phyloP scores from a whole-genome alignment of 2,888 invertebrate genomes.

The Meandrusa payeni region DNA sequence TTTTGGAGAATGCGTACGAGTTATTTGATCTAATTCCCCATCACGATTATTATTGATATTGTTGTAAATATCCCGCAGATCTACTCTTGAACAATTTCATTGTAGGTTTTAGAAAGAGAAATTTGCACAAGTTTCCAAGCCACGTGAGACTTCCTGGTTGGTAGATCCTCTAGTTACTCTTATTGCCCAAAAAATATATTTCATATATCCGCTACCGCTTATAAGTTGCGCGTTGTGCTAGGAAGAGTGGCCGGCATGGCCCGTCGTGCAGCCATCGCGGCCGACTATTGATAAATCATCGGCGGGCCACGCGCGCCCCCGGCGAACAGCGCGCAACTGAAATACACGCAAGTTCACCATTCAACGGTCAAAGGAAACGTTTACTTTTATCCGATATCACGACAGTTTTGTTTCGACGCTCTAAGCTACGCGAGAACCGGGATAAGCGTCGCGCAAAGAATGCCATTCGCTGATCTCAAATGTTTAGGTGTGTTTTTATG shows the following conservation, averaged over 20 bases:
- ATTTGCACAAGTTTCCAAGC: too few relatives aligned
- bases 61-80: too few relatives aligned
- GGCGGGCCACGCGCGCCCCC: slow-evolving; percentile 72
- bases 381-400: slow-evolving; percentile 24
- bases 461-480: neutral
- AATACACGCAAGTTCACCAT: slow-evolving; percentile 35
- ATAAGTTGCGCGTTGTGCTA: slow-evolving; percentile 37
- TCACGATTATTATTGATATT: too few relatives aligned
- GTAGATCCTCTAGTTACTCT: too few relatives aligned
- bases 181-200: too few relatives aligned
- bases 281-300: slow-evolving; percentile 72
- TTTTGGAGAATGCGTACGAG: too few relatives aligned
- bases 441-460: neutral
- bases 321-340: slow-evolving; percentile 54
- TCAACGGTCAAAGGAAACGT: slow-evolving; percentile 22
- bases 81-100: too few relatives aligned
- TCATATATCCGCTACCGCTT: slow-evolving; percentile 35
- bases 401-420: slow-evolving; percentile 23
- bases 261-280: slow-evolving; percentile 66
- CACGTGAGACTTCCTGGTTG: too few relatives aligned
- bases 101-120: too few relatives aligned
- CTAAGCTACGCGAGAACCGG: slow-evolving; percentile 7
- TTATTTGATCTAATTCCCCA: too few relatives aligned
- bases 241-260: slow-evolving; percentile 57
- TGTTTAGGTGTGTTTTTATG: neutral